These are phyloP conservation scores for Nerophis ophidion DNA, from an alignment of 2,113 vertebrate genomes.

Conservation along the genomic window DNA sequence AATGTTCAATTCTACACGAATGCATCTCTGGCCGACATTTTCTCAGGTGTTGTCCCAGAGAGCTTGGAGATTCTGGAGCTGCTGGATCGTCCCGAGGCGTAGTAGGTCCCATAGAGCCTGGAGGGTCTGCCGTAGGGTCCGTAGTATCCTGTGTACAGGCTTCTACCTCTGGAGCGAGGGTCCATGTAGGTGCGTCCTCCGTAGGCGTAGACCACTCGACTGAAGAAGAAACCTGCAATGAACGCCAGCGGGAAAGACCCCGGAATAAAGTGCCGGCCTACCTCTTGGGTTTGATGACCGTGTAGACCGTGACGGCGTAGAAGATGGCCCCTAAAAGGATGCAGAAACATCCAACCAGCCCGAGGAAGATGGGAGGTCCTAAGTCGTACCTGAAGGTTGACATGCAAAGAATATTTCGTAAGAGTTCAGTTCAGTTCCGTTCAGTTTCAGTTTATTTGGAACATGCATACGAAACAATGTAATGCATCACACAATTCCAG, in stretches of 20 bases:
- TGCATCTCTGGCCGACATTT: constrained; percentile 57
- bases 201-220: constrained; percentile 16
- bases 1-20: constrained; percentile 56
- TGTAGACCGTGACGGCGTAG: constrained; percentile 59
- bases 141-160: constrained; percentile 51
- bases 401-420: not conserved
- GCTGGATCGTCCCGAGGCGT: constrained; percentile 28
- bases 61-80: constrained; percentile 51
- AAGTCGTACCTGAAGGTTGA: constrained; percentile 61
- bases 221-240: constrained; percentile 8
- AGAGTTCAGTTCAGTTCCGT: too few species aligned
- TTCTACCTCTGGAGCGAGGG: constrained; percentile 33
- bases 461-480: too few species aligned
- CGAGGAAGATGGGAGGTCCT: constrained; percentile 68
- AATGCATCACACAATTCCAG: too few species aligned
- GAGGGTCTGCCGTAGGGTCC: constrained; percentile 28
- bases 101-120: constrained; percentile 34
- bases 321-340: constrained; percentile 61
- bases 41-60: constrained; percentile 39
- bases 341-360: constrained; percentile 63
- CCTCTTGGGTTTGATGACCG: constrained; percentile 51
- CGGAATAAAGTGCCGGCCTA: constrained; percentile 27
- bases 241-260: not conserved
- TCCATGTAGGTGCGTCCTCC: constrained; percentile 32
- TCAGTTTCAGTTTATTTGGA: too few species aligned